Percentiles rank a stretch among this genome's conserved stretches.
phyloP scores from a whole-genome alignment of 2,888 invertebrate genomes.

The Disparrhopalites patrizii region DNA sequence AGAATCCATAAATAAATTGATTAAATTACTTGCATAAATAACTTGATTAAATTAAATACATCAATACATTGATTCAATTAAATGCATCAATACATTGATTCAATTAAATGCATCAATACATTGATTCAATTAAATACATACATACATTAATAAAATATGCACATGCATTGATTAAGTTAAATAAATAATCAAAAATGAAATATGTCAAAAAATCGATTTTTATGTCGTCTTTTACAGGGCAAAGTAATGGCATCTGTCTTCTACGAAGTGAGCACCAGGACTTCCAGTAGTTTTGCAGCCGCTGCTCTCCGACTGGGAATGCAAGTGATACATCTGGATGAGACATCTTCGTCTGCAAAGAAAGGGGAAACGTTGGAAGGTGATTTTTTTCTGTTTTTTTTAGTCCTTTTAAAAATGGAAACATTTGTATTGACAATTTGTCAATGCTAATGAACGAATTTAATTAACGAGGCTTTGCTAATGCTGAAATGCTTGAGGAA shows the following conservation, averaged over 20 bases:
- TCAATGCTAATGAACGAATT: background rate
- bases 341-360: slow-evolving; percentile 83
- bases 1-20: no score
- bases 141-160: no score
- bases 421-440: background rate
- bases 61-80: no score
- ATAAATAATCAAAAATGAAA: no score
- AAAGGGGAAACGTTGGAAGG: slow-evolving; percentile 94
- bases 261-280: slow-evolving; percentile 96
- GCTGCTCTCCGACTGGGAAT: slow-evolving; percentile 97
- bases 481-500: background rate
- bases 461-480: background rate
- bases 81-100: no score
- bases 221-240: no score
- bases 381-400: slow-evolving; percentile 46
- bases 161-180: no score
- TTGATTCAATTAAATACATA: no score
- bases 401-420: background rate
- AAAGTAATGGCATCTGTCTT: slow-evolving; percentile 95
- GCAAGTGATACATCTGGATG: slow-evolving; percentile 83
- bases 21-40: no score
- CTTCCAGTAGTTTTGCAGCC: slow-evolving; percentile 90
- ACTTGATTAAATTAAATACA: no score
- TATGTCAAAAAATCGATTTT: no score
- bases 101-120: no score